Evolutionary conservation across 2,888 invertebrate species (phyloP), one percentile per base, ranked within the genome.

Genomic region (Stratiomys singularior): DNA sequence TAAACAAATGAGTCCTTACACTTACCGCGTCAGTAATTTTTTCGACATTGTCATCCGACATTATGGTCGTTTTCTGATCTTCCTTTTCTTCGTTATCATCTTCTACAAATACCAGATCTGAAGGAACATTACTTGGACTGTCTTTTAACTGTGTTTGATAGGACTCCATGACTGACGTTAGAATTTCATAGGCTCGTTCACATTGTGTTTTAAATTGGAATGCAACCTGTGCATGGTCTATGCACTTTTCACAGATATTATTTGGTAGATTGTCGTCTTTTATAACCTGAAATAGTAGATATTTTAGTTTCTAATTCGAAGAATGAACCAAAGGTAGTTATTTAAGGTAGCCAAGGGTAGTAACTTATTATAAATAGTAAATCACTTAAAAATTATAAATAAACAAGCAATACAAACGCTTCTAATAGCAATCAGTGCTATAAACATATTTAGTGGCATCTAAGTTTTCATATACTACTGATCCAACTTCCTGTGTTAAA

Each of bases 271-370:
- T 85, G 77, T 87, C 86, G 81, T 85, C 85, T 0, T 87, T 85
- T 69, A 85, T 84, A 76, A 89, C 86, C 86, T 88, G 47, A n/a
- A n/a, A n/a, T n/a, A n/a, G 21, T n/a, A n/a, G n/a, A n/a, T n/a
- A n/a, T n/a, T n/a, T n/a, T n/a, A n/a, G n/a, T n/a, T n/a, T n/a
- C n/a, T 5, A 15, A n/a, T n/a, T n/a, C n/a, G n/a, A 30, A 64
- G 64, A 13, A 28, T 79, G 18, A 82, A 83, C 76, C 66, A 64
- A 47, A 58, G 76, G 25, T 37, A 71, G 21, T 60, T 28, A 1
- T 23, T 56, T 37, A 9, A 27, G 44, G 9, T 44, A 44, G 44
- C 13, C 13, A 13, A 44, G 13, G 13, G 44, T 44, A 44, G 13
- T 44, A 44, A 44, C n/a, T n/a, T n/a, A n/a, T n/a, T n/a, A n/a